Base-by-base conservation (phyloP, 2,888 invertebrate species). In the Leptinotarsa rubiginosa region DNA sequence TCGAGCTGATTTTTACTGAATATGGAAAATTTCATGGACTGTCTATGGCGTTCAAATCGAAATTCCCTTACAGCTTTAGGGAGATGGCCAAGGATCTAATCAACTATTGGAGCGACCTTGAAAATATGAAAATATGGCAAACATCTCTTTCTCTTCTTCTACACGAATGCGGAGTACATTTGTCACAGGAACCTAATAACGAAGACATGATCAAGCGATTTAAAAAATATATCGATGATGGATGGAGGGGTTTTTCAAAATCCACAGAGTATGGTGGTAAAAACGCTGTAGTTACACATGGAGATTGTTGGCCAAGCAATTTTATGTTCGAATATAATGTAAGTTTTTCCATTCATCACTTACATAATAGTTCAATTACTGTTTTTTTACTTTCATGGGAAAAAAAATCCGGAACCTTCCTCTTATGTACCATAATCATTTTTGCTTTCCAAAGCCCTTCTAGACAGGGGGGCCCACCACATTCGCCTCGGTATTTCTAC, bases 241-340 rank as follows among this genome's bases (percentile, higher is more conserved):
- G 20, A 13, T 18, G 13, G 22, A 62, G 66, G 41, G 41, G 52
- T 15, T 64, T 73, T 22, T 13, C 15, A 2, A 31, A 71, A 1
- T 31, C 31, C 10, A 31, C 25, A 15, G 7, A 15, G 2, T 72
- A 65, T 52, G n/a, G 20, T 1, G 73, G 65, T 15, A 52, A 71
- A 22, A 20, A 68, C 31, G 73, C 75, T 5, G 82, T 80, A 16
- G 75, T 84, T 31, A 69, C 75, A 13, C 84, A 84, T 73, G 83
- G 83, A 18, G 83, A 84, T 73, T 80, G 78, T 64, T 82, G 81
- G 80, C 76, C 76, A 20, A 80, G 81, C 70, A 84, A 84, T 68
- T 76, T 83, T 62, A 74, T 84, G 75, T 84, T 83, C 75, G 82
- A 81, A 78, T 84, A 84, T 73, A 74, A 81, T 62, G 81, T 81